Base-by-base conservation (phyloP, 2,797 vertebrate genomes). In the Champsocephalus gunnari region DNA sequence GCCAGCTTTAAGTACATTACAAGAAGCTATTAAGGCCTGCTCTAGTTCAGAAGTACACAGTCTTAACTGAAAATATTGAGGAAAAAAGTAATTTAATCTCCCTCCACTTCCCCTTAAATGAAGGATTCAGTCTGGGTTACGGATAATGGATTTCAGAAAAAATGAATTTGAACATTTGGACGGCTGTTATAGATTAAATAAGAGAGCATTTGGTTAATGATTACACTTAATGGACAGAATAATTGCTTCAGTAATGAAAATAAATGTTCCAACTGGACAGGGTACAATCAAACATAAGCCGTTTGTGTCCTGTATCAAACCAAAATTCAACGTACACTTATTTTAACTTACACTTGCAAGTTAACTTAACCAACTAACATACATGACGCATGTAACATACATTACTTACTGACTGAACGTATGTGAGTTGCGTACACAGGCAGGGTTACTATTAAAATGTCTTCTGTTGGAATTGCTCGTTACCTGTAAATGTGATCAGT, bases 151-250 rank as follows among this genome's bases (percentile, higher is more conserved):
- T 58, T 64, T 43, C 38, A 70, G 43, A 41, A 60, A 63, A 68
- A 51, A 32, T 9, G n/a, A 28, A 45, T 56, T 49, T 64, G 48
- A 72, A 70, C 51, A 43, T 53, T 82, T 47, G 13, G 50, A 67
- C 49, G 59, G 65, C 41, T 21, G 67, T 43, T 51, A 45, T 57
- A 24, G 62, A 71, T 68, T 78, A 57, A 55, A 67, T 76, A 65
- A 66, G 12, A 59, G 14, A 1, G 17, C 48, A 61, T 79, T 79
- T 66, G 67, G 14, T 75, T 75, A 61, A 64, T 80, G 34, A 75
- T 67, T 74, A 64, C 2, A 60, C 16, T 49, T 73, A 74, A 71
- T 73, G 17, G 16, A 59, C 43, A 28, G 19, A 59, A 43, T 17
- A 45, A 21, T 44, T 43, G 7, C 10, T 34, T n/a, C n/a, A 62